phyloP scores from a whole-genome alignment of 2,113 vertebrate genomes.

The Meleagris gallopavo region DNA sequence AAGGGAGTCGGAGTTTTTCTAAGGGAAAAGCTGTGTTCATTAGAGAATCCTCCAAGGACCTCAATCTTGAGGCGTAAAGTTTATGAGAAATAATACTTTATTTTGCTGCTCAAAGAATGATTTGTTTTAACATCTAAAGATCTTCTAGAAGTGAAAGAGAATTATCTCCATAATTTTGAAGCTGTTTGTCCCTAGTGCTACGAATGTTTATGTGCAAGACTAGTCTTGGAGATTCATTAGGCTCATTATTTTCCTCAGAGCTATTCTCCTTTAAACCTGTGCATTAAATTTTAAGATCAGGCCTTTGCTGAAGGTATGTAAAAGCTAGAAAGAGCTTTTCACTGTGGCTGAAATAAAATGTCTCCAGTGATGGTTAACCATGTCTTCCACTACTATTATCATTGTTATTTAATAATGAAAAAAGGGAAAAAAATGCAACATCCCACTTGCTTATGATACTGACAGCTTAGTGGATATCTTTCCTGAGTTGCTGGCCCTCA shows the following conservation, averaged over 20 bases:
- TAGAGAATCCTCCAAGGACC: neutral
- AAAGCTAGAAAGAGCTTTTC: neutral
- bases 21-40: neutral
- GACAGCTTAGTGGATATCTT: neutral
- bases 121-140: conserved; percentile 9
- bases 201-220: conserved; percentile 12
- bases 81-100: neutral
- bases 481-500: neutral
- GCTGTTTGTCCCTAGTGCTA: conserved; percentile 13
- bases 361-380: neutral
- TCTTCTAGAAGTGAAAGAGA: neutral
- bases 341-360: neutral
- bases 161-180: neutral
- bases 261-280: neutral
- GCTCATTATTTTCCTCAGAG: conserved; percentile 9
- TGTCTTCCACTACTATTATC: neutral
- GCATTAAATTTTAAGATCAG: conserved; percentile 5
- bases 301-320: conserved; percentile 2
- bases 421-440: fast-evolving
- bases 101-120: neutral
- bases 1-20: conserved; percentile 11
- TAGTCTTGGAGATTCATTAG: conserved; percentile 2
- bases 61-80: neutral
- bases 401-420: neutral
- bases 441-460: neutral